These are phyloP conservation scores for Erpornis zantholeuca DNA, from an alignment of 2,113 vertebrate genomes.

Conservation along the genomic window DNA sequence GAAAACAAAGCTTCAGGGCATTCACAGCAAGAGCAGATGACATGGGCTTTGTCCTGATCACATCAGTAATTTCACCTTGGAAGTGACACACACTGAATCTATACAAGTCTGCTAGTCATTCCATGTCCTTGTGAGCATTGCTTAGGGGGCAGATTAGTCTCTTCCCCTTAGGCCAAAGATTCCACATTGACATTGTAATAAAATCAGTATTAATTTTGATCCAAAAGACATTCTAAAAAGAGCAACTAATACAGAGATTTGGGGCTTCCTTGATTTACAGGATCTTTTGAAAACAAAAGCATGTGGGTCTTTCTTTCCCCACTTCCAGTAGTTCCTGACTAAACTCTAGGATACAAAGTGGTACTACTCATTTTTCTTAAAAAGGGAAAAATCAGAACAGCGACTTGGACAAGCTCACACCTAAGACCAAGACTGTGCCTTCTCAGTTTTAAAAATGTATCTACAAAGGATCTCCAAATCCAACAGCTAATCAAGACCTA, in stretches of 20 bases:
- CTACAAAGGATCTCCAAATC: neutral
- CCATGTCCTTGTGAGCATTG: neutral
- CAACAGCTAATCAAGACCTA: neutral
- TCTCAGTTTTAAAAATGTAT: neutral
- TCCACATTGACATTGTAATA: neutral
- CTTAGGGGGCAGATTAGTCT: constrained; percentile 2
- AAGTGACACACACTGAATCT: neutral
- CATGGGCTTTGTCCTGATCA: constrained; percentile 19
- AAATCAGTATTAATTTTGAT: constrained; percentile 11
- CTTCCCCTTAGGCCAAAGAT: neutral
- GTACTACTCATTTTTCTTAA: neutral
- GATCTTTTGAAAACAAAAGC: neutral
- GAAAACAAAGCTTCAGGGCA: constrained; percentile 50
- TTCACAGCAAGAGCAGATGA: constrained; percentile 5
- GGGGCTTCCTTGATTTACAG: neutral
- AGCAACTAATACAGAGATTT: neutral
- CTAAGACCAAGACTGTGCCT: neutral
- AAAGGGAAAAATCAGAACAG: neutral
- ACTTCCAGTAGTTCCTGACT: neutral
- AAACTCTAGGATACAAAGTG: neutral
- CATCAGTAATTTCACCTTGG: constrained; percentile 42
- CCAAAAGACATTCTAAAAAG: neutral
- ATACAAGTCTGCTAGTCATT: neutral
- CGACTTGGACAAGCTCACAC: neutral
- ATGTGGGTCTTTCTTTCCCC: neutral